Percentiles rank a stretch among this genome's conserved stretches.
Conservation (phyloP, 1,140 invertebrate genomes). For the Lepeophtheirus salmonis region DNA sequence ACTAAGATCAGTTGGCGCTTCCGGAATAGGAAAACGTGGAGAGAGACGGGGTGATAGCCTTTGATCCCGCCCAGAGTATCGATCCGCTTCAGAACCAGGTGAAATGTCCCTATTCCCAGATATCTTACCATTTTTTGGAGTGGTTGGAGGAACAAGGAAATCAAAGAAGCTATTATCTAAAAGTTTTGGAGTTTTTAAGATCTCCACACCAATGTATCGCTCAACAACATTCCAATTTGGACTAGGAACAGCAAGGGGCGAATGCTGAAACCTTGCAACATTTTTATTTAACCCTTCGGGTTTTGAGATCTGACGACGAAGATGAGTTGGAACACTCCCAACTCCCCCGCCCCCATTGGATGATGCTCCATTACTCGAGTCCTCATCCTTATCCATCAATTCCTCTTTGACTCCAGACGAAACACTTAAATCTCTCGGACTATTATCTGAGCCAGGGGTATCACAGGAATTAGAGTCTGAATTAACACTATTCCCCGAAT, state of each 20-base stretch:
- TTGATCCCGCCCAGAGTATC: neutral
- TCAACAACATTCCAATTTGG: conserved; percentile 14
- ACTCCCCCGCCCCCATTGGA: too few relatives aligned
- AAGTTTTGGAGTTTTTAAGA: conserved; percentile 8
- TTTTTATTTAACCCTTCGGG: neutral
- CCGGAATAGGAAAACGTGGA: conserved; percentile 6
- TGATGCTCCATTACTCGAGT: neutral
- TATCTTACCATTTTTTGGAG: neutral
- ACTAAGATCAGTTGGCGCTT: conserved; percentile 8
- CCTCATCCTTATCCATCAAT: neutral
- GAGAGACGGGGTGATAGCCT: conserved; percentile 10
- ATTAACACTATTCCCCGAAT: conserved; percentile 5
- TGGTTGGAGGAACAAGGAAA: neutral
- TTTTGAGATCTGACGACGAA: neutral
- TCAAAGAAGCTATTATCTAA: conserved; percentile 11
- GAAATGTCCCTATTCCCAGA: neutral
- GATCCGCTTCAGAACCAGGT: neutral
- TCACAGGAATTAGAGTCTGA: conserved; percentile 13
- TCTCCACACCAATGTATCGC: conserved; percentile 4
- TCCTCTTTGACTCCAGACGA: neutral
- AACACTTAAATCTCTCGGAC: conserved; percentile 9
- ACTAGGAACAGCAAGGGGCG: conserved; percentile 9
- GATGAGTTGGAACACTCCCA: neutral
- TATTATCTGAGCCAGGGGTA: conserved; percentile 5
- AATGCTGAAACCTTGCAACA: neutral